phyloP scores from a whole-genome alignment of 2,888 invertebrate species.

The Andrena trimmerana region DNA sequence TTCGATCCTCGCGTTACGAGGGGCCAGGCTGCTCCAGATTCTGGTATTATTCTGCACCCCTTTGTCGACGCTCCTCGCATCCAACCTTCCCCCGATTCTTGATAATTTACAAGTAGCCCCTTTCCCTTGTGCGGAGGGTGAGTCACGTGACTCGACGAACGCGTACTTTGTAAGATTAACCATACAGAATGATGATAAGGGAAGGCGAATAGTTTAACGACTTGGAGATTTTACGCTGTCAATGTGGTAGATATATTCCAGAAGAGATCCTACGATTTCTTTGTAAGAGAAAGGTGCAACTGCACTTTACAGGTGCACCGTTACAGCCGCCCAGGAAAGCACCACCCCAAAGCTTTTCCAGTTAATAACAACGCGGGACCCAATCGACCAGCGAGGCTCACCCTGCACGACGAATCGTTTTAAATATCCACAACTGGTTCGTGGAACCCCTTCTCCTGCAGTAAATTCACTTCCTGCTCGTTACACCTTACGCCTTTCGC shows the following conservation, averaged over 20 bases:
- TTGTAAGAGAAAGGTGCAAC: too few relatives aligned
- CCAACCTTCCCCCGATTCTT: neutral
- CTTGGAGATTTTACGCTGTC: too few relatives aligned
- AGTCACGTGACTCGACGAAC: neutral
- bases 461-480: constrained; percentile 34
- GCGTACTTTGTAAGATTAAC: too few relatives aligned
- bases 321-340: neutral
- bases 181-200: too few relatives aligned
- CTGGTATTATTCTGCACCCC: neutral
- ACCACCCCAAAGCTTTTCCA: neutral
- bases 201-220: too few relatives aligned
- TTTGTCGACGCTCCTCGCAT: neutral
- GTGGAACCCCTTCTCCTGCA: constrained; percentile 40
- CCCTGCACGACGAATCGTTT: constrained; percentile 3
- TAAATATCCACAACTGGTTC: constrained; percentile 41
- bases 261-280: too few relatives aligned
- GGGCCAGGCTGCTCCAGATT: constrained; percentile 36
- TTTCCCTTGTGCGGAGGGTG: neutral
- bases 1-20: constrained; percentile 39
- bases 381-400: neutral
- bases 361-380: neutral
- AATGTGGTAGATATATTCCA: too few relatives aligned
- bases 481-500: constrained; percentile 33
- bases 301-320: neutral
- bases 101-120: constrained; percentile 27